Percentiles rank a stretch among this genome's conserved stretches.
Conservation (phyloP, 2,113 vertebrate genomes). For the Osmerus mordax region DNA sequence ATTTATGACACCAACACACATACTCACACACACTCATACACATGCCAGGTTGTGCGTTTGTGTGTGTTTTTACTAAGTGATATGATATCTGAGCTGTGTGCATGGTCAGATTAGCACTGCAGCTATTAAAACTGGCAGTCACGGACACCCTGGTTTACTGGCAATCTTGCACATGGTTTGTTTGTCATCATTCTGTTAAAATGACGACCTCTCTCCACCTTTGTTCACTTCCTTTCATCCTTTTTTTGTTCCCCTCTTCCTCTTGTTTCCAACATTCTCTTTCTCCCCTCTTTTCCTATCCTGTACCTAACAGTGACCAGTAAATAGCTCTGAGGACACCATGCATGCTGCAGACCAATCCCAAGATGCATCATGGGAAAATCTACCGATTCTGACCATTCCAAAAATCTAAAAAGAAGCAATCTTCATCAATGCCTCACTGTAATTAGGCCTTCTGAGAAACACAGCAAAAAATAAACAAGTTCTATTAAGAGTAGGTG, state of each 20-base stretch:
- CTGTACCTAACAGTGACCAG: constrained; percentile 24
- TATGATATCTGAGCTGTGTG: not conserved
- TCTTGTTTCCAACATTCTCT: not conserved
- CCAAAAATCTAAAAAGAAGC: constrained; percentile 8
- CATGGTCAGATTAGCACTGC: constrained; percentile 35
- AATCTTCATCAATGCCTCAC: constrained; percentile 14
- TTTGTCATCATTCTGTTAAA: not conserved
- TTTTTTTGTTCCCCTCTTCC: not conserved
- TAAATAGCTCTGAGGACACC: constrained; percentile 26
- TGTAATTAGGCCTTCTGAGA: constrained; percentile 40
- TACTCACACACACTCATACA: not conserved
- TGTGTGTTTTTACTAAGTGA: not conserved
- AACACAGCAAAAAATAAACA: constrained; percentile 31
- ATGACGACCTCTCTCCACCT: not conserved
- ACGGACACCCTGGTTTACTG: not conserved
- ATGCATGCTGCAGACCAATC: constrained; percentile 23
- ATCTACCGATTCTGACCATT: constrained; percentile 6
- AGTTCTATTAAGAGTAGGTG: constrained; percentile 19
- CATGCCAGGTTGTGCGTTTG: not conserved
- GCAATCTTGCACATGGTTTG: no score
- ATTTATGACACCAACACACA: not conserved
- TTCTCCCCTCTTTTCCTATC: constrained; percentile 20
- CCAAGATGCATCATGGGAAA: constrained; percentile 23
- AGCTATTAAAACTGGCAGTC: constrained; percentile 26
- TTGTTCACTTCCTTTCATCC: constrained; percentile 1